These are phyloP conservation scores for Cephonodes hylas DNA, from an alignment of 2,888 invertebrate genomes.

Conservation along the genomic window DNA sequence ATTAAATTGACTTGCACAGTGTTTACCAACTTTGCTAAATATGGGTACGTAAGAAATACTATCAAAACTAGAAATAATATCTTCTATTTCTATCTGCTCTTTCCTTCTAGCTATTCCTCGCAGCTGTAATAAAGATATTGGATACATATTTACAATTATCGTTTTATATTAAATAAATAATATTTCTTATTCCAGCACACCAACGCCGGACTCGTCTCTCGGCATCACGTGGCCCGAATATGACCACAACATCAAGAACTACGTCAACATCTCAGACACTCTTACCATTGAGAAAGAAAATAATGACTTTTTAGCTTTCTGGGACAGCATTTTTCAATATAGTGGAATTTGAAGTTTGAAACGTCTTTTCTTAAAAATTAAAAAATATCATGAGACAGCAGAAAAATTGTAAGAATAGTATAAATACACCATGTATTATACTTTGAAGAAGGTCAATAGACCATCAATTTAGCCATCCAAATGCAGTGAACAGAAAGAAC, in stretches of 20 bases:
- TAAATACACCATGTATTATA: too few species aligned
- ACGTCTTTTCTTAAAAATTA: not conserved
- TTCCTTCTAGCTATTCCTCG: too few species aligned
- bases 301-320: not conserved
- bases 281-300: not conserved
- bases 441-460: too few species aligned
- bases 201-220: conserved; percentile 50
- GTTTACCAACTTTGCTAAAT: conserved; percentile 61
- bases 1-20: conserved; percentile 45
- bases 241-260: conserved; percentile 31
- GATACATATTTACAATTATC: too few species aligned
- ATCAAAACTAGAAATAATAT: too few species aligned
- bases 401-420: too few species aligned
- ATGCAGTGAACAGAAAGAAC: too few species aligned
- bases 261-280: conserved; percentile 48
- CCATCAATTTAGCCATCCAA: too few species aligned
- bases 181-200: conserved; percentile 43
- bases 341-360: not conserved
- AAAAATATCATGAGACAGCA: not conserved
- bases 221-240: conserved; percentile 52
- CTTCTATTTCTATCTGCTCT: too few species aligned
- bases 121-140: too few species aligned
- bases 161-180: too few species aligned
- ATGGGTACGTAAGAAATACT: conserved; percentile 44
- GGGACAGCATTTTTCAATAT: not conserved